A percentile compares a stretch with the other conserved stretches of the same genome.
Evolutionary conservation across 2,888 invertebrate genomes (phyloP).

Genomic region (Ephialtes manifestator): DNA sequence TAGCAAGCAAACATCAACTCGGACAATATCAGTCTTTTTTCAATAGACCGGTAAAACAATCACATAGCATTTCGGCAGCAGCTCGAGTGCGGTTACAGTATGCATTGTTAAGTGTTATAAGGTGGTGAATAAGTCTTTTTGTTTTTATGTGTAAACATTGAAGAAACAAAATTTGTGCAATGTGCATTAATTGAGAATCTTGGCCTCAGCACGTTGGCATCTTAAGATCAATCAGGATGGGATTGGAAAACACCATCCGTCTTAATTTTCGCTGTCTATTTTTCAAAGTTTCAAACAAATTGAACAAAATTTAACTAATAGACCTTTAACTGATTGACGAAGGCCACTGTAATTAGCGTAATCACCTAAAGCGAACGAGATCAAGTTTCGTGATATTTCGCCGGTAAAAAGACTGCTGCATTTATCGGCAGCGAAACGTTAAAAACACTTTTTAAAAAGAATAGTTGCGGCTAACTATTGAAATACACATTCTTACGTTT

Average conservation of each 20-base stretch:
- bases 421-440: background rate
- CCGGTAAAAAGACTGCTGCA: background rate
- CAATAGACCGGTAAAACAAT: constrained; percentile 23
- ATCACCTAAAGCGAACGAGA: background rate
- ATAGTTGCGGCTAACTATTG: no score
- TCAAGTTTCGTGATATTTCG: background rate
- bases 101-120: constrained; percentile 44
- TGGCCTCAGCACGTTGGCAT: background rate
- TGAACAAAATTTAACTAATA: background rate
- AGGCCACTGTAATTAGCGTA: background rate
- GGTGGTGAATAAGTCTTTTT: constrained; percentile 5
- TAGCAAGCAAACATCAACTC: constrained; percentile 20
- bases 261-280: no score
- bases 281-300: background rate
- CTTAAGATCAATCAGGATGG: constrained; percentile 1
- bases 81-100: constrained; percentile 52
- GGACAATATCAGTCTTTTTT: constrained; percentile 31
- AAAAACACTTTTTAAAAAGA: background rate
- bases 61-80: constrained; percentile 20
- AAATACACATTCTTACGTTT: no score
- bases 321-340: background rate
- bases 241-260: background rate
- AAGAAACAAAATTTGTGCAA: background rate
- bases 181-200: background rate
- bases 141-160: constrained; percentile 15